phyloP scores from a whole-genome alignment of 2,888 invertebrate genomes.

The Hydrotaea cyrtoneurina region DNA sequence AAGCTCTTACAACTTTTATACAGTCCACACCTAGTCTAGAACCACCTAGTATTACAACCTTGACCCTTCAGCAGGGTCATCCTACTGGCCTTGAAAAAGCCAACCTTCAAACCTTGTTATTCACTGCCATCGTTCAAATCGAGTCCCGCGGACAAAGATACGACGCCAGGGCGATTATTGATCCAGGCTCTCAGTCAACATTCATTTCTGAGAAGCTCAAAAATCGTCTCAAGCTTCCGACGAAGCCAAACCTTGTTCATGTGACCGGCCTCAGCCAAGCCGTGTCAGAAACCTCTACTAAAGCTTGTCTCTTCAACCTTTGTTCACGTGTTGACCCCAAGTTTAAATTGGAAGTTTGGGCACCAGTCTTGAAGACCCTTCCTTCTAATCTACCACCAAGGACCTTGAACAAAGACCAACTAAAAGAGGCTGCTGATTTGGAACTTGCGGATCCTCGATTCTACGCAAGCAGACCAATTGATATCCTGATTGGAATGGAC shows the following conservation, averaged over 20 bases:
- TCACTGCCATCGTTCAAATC: slow-evolving; percentile 32
- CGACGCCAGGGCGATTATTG: slow-evolving; percentile 35
- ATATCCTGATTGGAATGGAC: neutral
- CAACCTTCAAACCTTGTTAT: slow-evolving; percentile 18
- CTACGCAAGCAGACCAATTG: neutral
- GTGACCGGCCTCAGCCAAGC: slow-evolving; percentile 4
- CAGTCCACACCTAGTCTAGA: slow-evolving; percentile 1
- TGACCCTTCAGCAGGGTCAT: neutral
- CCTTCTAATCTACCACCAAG: neutral
- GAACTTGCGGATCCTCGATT: neutral
- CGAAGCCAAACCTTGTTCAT: slow-evolving; percentile 25
- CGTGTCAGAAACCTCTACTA: neutral
- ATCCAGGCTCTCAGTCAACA: slow-evolving; percentile 43
- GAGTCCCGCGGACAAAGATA: slow-evolving; percentile 18
- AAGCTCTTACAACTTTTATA: neutral
- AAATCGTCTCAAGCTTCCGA: neutral
- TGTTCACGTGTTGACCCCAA: neutral
- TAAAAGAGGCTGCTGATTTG: neutral
- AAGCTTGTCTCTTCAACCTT: slow-evolving; percentile 16
- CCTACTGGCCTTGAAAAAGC: neutral
- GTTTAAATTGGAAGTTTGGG: slow-evolving; percentile 2
- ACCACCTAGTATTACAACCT: neutral
- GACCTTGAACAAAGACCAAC: neutral
- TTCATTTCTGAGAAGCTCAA: slow-evolving; percentile 16
- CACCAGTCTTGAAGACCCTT: slow-evolving; percentile 7